These are phyloP conservation scores for Diceros bicornis DNA, from an alignment of 2,797 vertebrate species.

Conservation along the genomic window DNA sequence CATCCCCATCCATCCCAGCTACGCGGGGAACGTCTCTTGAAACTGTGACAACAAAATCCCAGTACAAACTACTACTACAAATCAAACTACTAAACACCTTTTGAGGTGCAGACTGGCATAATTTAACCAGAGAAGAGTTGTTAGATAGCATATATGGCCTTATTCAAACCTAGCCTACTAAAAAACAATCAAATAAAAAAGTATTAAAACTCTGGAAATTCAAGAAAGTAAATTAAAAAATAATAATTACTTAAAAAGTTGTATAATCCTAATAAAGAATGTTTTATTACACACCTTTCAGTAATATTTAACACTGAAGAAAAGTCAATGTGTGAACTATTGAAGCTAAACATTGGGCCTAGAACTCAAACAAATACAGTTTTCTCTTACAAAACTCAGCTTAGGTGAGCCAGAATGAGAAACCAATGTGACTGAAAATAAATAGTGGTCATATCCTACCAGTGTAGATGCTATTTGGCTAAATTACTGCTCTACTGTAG, in stretches of 20 bases:
- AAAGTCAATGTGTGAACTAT: not conserved
- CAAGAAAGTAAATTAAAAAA: not conserved
- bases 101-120: not conserved
- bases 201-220: slow-evolving; percentile 4
- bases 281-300: not conserved
- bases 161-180: slow-evolving; percentile 52
- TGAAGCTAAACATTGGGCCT: not conserved
- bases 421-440: not conserved
- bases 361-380: slow-evolving; percentile 19
- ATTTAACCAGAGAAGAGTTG: slow-evolving; percentile 21
- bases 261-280: slow-evolving; percentile 12
- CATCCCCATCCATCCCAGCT: not conserved
- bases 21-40: not conserved
- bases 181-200: slow-evolving; percentile 41
- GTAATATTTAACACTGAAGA: not conserved
- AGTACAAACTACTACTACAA: not conserved
- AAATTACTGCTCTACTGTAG: not conserved
- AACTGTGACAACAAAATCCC: not conserved
- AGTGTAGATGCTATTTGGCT: not conserved
- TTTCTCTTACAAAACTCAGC: slow-evolving; percentile 12
- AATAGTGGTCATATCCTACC: not conserved
- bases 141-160: not conserved
- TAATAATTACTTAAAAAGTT: not conserved
- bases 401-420: slow-evolving; percentile 11
- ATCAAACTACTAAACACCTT: not conserved